Evolutionary conservation across 2,113 vertebrate genomes (phyloP).

Genomic region (Tauraco erythrolophus): DNA sequence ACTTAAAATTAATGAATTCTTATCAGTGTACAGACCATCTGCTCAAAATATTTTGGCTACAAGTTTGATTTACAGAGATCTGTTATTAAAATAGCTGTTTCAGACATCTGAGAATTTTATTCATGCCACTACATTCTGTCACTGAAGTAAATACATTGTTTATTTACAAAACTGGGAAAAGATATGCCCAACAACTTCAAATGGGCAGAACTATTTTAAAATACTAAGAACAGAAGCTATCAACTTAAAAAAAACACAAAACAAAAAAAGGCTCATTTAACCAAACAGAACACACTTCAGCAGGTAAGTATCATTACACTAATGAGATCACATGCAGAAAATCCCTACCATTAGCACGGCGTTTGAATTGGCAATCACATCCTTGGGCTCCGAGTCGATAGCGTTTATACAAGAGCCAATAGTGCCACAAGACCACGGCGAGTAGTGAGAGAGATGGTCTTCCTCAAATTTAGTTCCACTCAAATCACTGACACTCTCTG

Average conservation of each 20-base stretch:
- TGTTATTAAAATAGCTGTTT: neutral
- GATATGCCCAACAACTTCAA: neutral
- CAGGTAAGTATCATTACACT: slow-evolving; percentile 20
- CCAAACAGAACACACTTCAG: slow-evolving; percentile 37
- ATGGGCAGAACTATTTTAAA: neutral
- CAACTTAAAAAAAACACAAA: too few species aligned
- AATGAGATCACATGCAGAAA: slow-evolving; percentile 47
- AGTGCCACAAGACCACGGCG: slow-evolving; percentile 93
- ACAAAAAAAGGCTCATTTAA: slow-evolving; percentile 12
- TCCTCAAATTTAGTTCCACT: slow-evolving; percentile 88
- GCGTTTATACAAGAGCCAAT: slow-evolving; percentile 90
- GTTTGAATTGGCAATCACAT: slow-evolving; percentile 85
- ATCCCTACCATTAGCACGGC: slow-evolving; percentile 87
- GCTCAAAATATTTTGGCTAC: neutral
- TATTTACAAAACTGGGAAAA: neutral
- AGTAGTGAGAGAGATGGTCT: slow-evolving; percentile 90
- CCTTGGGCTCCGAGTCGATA: slow-evolving; percentile 88
- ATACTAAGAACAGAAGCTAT: neutral
- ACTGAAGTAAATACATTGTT: neutral
- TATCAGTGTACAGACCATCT: neutral
- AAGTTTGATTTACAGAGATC: neutral
- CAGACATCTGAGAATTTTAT: neutral
- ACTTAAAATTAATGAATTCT: neutral
- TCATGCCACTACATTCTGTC: neutral
- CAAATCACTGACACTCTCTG: slow-evolving; percentile 83